A percentile compares a stretch with the other conserved stretches of the same genome.
These are phyloP conservation scores for Volucella inflata DNA, from an alignment of 2,888 invertebrate species.

Conservation along the genomic window DNA sequence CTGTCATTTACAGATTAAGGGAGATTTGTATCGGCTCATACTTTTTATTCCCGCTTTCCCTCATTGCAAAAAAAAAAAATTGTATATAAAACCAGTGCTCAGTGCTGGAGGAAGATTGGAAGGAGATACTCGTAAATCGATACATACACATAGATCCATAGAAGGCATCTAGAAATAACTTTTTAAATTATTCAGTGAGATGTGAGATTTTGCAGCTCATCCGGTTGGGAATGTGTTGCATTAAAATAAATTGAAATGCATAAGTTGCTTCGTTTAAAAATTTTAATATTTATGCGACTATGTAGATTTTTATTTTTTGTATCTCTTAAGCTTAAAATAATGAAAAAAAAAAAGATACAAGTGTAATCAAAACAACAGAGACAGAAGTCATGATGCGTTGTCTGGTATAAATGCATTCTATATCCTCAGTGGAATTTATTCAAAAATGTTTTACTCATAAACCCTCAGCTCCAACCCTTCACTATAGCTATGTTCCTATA, in stretches of 20 bases:
- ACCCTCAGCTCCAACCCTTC: background rate
- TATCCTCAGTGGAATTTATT: conserved; percentile 32
- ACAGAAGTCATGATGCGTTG: conserved; percentile 65
- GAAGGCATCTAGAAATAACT: conserved; percentile 9
- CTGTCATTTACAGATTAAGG: no score
- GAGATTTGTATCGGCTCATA: no score
- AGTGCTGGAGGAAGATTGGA: no score
- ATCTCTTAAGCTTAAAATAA: conserved; percentile 8
- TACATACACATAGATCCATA: no score
- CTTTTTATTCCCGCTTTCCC: no score
- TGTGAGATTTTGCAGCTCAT: conserved; percentile 28
- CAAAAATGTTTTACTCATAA: conserved; percentile 23
- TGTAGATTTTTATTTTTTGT: background rate
- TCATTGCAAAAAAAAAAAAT: no score
- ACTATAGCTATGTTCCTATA: no score
- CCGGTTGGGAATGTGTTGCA: conserved; percentile 34
- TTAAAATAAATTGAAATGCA: conserved; percentile 57
- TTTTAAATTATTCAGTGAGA: conserved; percentile 9
- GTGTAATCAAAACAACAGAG: conserved; percentile 65
- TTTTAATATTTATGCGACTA: conserved; percentile 58
- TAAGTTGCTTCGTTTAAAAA: conserved; percentile 52
- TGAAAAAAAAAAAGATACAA: conserved; percentile 8
- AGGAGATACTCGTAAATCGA: no score
- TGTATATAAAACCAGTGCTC: no score
- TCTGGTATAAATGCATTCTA: conserved; percentile 48